phyloP scores from a whole-genome alignment of 2,113 vertebrate species.

The Dasyprocta punctata region DNA sequence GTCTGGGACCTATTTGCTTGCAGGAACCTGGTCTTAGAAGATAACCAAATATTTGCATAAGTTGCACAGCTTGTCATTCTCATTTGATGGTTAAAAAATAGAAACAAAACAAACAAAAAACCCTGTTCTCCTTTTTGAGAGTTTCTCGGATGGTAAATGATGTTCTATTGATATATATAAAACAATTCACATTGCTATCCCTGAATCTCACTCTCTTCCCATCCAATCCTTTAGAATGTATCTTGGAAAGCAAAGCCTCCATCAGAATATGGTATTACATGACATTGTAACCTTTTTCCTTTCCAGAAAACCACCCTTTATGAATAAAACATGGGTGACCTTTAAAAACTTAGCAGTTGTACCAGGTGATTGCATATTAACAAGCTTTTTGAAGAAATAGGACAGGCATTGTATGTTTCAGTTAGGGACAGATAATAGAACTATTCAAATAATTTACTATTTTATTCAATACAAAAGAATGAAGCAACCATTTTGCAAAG shows the following conservation, averaged over 20 bases:
- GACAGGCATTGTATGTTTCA: slow-evolving; percentile 90
- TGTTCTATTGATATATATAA: slow-evolving; percentile 43
- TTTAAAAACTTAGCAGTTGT: slow-evolving; percentile 93
- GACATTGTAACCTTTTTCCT: slow-evolving; percentile 91
- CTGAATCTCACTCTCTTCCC: slow-evolving; percentile 70
- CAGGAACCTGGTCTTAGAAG: background rate
- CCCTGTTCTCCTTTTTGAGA: background rate
- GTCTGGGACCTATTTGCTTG: background rate
- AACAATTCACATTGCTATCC: slow-evolving; percentile 53
- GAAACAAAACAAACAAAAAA: background rate
- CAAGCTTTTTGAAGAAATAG: slow-evolving; percentile 92
- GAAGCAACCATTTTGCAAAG: slow-evolving; percentile 85
- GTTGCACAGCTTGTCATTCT: background rate
- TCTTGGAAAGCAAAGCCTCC: slow-evolving; percentile 85
- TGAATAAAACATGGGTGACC: slow-evolving; percentile 93
- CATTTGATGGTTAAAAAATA: background rate
- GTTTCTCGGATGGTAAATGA: slow-evolving; percentile 57
- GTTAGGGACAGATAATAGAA: slow-evolving; percentile 90
- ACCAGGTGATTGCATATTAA: slow-evolving; percentile 93
- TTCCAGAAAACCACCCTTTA: slow-evolving; percentile 92
- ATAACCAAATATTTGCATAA: background rate
- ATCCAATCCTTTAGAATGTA: slow-evolving; percentile 82
- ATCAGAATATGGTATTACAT: slow-evolving; percentile 92
- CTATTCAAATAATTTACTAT: slow-evolving; percentile 90
- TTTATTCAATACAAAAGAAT: slow-evolving; percentile 84